Evolutionary conservation across 2,888 invertebrate species (phyloP).

Genomic region (Sipunculus nudus): DNA sequence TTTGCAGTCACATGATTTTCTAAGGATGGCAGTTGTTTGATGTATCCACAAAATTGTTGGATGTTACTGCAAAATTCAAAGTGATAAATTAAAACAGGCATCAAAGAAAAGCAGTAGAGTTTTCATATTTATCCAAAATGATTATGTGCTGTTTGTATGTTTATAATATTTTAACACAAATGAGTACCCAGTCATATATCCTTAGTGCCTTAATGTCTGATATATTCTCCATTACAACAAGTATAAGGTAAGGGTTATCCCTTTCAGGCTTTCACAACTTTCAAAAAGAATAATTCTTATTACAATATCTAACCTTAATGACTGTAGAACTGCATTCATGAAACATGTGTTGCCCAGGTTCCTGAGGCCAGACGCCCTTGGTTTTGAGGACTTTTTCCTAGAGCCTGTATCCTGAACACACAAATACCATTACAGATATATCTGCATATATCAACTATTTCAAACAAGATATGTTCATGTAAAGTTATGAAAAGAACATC

Average conservation of each 20-base stretch:
- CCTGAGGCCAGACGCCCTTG: constrained; percentile 72
- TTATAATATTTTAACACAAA: too few relatives aligned
- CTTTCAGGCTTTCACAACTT: too few relatives aligned
- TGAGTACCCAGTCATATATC: too few relatives aligned
- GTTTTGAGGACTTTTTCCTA: constrained; percentile 41
- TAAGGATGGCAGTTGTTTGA: constrained; percentile 79
- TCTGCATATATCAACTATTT: neutral
- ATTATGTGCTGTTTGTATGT: too few relatives aligned
- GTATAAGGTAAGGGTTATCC: too few relatives aligned
- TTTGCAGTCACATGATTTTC: constrained; percentile 69
- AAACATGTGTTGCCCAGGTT: constrained; percentile 91
- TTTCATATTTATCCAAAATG: too few relatives aligned
- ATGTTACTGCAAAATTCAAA: constrained; percentile 74
- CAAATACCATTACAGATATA: neutral
- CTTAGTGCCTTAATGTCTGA: too few relatives aligned
- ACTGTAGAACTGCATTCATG: constrained; percentile 88
- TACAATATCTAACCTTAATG: constrained; percentile 67
- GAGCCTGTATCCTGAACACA: constrained; percentile 42
- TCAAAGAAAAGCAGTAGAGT: too few relatives aligned
- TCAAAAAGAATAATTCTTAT: constrained; percentile 9
- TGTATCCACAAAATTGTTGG: constrained; percentile 83
- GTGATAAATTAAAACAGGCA: too few relatives aligned
- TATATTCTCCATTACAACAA: too few relatives aligned
- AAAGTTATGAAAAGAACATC: neutral
- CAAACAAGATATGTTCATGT: neutral